Percentiles rank a stretch among this genome's conserved stretches.
Evolutionary conservation across 1,140 invertebrate species (phyloP).

Genomic region (Sinella curviseta): DNA sequence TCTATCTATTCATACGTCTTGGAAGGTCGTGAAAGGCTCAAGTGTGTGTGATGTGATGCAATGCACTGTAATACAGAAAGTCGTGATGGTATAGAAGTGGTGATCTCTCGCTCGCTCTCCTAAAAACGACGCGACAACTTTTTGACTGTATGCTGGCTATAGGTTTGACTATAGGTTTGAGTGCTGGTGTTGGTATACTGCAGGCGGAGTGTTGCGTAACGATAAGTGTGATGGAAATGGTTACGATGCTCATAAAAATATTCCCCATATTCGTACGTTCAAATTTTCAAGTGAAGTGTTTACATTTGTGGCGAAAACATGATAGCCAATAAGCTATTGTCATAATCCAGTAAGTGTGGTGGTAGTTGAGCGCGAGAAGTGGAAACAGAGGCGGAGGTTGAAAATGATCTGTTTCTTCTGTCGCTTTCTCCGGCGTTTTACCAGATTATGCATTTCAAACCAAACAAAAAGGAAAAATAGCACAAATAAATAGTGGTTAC

Average conservation of each 20-base stretch:
- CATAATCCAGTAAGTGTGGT: constrained; percentile 16
- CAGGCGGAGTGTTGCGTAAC: not conserved
- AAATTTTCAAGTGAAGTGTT: constrained; percentile 8
- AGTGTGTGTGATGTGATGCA: not conserved
- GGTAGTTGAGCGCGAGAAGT: not conserved
- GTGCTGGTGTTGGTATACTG: not conserved
- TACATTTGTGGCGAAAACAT: constrained; percentile 9
- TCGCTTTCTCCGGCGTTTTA: too few relatives aligned
- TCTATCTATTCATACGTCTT: not conserved
- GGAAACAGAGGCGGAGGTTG: too few relatives aligned
- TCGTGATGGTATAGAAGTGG: not conserved
- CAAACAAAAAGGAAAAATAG: too few relatives aligned
- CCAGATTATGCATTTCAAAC: too few relatives aligned
- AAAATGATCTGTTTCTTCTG: too few relatives aligned
- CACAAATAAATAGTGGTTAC: too few relatives aligned
- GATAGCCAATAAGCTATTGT: constrained; percentile 21
- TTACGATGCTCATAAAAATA: constrained; percentile 22
- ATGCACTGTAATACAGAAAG: not conserved
- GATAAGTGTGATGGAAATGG: constrained; percentile 26
- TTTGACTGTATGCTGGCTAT: not conserved
- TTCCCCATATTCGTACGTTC: not conserved
- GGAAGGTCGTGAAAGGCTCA: not conserved
- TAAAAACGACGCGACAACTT: not conserved
- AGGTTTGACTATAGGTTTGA: too few relatives aligned
- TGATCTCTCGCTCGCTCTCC: not conserved